Base-by-base conservation (phyloP, 1,140 invertebrate species). In the Ostrea edulis region DNA sequence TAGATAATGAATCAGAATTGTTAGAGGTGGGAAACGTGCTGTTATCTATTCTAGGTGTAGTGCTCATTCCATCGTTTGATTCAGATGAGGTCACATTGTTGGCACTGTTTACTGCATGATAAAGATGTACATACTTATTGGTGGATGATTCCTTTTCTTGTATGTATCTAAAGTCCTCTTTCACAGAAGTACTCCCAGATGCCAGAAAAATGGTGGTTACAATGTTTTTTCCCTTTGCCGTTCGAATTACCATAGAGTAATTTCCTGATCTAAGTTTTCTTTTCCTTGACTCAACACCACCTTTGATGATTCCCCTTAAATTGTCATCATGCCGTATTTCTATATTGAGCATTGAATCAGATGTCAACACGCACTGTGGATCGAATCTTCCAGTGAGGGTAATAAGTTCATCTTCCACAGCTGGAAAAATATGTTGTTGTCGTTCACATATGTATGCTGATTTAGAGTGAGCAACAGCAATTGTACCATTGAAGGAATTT, bases 171-270 rank as follows among this genome's bases (percentile, higher is more conserved):
- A 58, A 58, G 14, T 9, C 11, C 20, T 58, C 55, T 58, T 58
- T 58, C 14, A 58, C 55, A 58, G 20, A 58, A 17, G 14, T 12
- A 58, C 55, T 58, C 20, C 55, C 55, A 29, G 85, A 62, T 12
- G 82, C 54, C 20, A 89, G 68, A 25, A 82, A 86, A 65, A 87
- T 54, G 25, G 82, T 77, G 5, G 88, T 82, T 58, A 89, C 58
- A 51, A 89, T 87, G 8, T 89, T 8, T 12, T 87, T 55, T 0
- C 85, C 88, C 52, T 44, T 54, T 20, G 85, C 83, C 12, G 86
- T 83, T 35, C 52, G 84, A 0, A 87, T 8, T 7, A 55, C 53
- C 8, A n/a, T 35, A 22, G 81, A 85, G 25, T 87, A 89, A 68
- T 89, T 87, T 35, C 88, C 88, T 5, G 58, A 52, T 35, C 58